Evolutionary conservation across 2,888 invertebrate genomes (phyloP).

Genomic region (Smittia aterrima): DNA sequence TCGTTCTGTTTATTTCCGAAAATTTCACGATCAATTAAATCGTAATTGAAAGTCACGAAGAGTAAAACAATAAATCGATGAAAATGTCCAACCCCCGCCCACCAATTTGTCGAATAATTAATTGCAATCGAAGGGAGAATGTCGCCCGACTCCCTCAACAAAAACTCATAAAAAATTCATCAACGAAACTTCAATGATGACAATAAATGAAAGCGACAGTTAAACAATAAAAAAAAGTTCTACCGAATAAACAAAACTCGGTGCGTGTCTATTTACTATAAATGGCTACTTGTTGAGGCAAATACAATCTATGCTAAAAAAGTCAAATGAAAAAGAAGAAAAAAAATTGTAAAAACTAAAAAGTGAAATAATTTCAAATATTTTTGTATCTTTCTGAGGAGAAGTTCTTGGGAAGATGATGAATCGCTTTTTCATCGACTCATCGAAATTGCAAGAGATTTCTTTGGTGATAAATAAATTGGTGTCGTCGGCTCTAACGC

Average conservation of each 20-base stretch:
- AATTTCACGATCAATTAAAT: conserved; percentile 25
- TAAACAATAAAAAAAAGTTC: background rate
- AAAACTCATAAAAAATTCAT: conserved; percentile 1
- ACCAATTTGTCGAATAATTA: background rate
- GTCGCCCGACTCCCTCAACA: background rate
- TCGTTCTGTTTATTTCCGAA: background rate
- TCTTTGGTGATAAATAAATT: background rate
- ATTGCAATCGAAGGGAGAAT: background rate
- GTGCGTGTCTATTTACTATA: conserved; percentile 38
- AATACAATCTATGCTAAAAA: conserved; percentile 45
- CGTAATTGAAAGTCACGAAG: conserved; percentile 15
- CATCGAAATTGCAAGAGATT: background rate
- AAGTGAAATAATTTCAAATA: background rate
- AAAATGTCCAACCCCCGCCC: background rate
- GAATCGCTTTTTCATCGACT: conserved; percentile 6
- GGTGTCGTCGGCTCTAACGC: background rate
- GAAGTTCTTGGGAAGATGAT: conserved; percentile 10
- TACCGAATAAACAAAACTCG: background rate
- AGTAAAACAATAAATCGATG: background rate
- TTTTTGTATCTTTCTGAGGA: background rate
- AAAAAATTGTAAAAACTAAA: conserved; percentile 36
- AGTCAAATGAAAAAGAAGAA: conserved; percentile 42
- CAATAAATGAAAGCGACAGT: conserved; percentile 34
- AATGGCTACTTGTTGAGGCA: conserved; percentile 45
- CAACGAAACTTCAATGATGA: conserved; percentile 26